Evolutionary conservation across 1,140 invertebrate species (phyloP).

Genomic region (Orius laevigatus): DNA sequence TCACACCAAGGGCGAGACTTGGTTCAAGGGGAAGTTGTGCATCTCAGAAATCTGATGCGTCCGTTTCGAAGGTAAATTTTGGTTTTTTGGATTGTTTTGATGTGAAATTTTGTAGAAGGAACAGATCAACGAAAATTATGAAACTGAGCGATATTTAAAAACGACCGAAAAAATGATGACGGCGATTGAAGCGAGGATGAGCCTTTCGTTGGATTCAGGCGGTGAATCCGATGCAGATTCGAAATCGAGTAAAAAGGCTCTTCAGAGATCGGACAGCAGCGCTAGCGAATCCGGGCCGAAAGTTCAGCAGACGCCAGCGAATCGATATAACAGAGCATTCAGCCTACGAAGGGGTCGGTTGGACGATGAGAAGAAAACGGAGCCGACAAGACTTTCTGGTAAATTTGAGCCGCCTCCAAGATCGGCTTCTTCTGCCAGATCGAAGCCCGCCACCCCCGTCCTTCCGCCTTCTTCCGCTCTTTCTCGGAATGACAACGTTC

Average conservation of each 20-base stretch:
- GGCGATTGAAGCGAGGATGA: constrained; percentile 32
- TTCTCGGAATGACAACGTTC: constrained; percentile 41
- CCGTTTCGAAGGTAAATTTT: too few relatives aligned
- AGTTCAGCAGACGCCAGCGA: constrained; percentile 22
- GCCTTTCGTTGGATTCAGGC: constrained; percentile 22
- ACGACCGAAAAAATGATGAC: constrained; percentile 36
- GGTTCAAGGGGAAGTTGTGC: constrained; percentile 1
- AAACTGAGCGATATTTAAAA: constrained; percentile 33
- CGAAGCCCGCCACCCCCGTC: constrained; percentile 12
- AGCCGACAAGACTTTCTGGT: constrained; percentile 15
- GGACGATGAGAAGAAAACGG: constrained; percentile 21
- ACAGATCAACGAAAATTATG: constrained; percentile 16
- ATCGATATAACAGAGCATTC: constrained; percentile 31
- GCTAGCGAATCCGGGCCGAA: constrained; percentile 14
- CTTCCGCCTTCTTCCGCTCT: constrained; percentile 29
- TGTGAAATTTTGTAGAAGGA: background rate
- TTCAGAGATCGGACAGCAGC: constrained; percentile 17
- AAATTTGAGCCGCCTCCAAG: constrained; percentile 1
- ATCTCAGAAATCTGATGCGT: too few relatives aligned
- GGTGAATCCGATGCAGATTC: constrained; percentile 23
- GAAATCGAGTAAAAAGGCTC: constrained; percentile 5
- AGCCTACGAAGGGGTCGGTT: constrained; percentile 29
- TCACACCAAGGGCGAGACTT: constrained; percentile 15
- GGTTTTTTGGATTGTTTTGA: background rate
- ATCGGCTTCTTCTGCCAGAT: constrained; percentile 4